phyloP scores from a whole-genome alignment of 2,797 vertebrate genomes.

The Pitangus sulphuratus region DNA sequence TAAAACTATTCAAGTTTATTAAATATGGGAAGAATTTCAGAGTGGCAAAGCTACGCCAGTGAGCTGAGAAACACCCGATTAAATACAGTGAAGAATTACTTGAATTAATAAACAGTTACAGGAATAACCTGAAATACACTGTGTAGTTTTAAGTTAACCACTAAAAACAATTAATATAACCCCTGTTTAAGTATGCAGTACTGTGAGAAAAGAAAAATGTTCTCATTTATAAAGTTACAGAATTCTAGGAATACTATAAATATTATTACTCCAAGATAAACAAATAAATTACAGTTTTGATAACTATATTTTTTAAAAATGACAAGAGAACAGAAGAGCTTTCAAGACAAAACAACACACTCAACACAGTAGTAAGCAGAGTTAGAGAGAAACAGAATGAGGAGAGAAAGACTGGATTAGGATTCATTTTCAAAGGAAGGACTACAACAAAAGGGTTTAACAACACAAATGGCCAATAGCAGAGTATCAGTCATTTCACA shows the following conservation, averaged over 20 bases:
- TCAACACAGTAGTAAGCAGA: neutral
- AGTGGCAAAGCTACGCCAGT: neutral
- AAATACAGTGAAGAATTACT: neutral
- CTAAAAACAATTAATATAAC: neutral
- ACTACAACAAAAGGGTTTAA: neutral
- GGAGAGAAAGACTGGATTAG: neutral
- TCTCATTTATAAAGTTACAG: neutral
- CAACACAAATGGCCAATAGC: neutral
- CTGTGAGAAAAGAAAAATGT: neutral
- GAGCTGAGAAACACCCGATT: neutral
- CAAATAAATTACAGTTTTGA: neutral
- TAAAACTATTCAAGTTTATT: neutral
- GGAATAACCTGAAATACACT: conserved; percentile 1
- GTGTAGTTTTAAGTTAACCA: neutral
- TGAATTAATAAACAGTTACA: conserved; percentile 4
- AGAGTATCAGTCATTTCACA: neutral
- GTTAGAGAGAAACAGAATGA: neutral
- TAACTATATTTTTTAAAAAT: neutral
- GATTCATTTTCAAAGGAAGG: neutral
- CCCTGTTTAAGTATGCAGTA: neutral
- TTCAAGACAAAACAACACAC: neutral
- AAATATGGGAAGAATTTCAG: conserved; percentile 12
- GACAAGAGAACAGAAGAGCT: neutral
- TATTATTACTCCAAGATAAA: neutral
- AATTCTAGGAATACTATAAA: neutral